Base-by-base conservation (phyloP, 2,797 vertebrate genomes). In the Pangasius mekongensis region DNA sequence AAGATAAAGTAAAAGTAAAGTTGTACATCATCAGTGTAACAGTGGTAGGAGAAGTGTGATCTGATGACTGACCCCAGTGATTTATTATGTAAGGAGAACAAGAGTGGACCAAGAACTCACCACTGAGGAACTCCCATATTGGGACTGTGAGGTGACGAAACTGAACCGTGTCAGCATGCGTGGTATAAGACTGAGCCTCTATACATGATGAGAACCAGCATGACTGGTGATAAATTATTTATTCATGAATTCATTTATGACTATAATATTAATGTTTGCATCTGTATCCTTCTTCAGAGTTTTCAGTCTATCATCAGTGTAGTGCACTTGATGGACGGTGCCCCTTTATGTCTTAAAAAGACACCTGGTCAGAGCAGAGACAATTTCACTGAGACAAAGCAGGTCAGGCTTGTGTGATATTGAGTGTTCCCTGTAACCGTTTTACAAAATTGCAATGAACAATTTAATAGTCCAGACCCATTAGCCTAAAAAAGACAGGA, bases 341-440 rank as follows among this genome's bases (percentile, higher is more conserved):
- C 16, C 22, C 39, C 3, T 73, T 43, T 43, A 73, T 43, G 22
- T 47, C 43, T 74, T 74, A 47, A 27, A 11, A 49, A 74, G 73
- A 76, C 73, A 76, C 73, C 73, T 47, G 73, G 9, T 73, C 71
- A 24, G 71, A 73, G 67, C 33, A 22, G 18, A 22, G 67, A 39
- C 18, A 39, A 54, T 54, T 54, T 14, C 52, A 54, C 52, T 43
- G 10, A 47, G 39, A 43, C 30, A 43, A 24, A 73, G 39, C 39
- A 73, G 71, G 22, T 73, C 71, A 73, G 71, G 30, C 71, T 73
- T 33, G 66, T 67, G 66, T 67, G 66, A 33, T 33, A 67, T 67
- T 30, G 30, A 67, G 16, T 67, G 66, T 67, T 67, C 66, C 14
- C 13, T 30, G 5, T 67, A 67, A 67, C 14, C 66, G 30, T 67